phyloP scores from a whole-genome alignment of 2,113 vertebrate genomes.

The Oryzias curvinotus region DNA sequence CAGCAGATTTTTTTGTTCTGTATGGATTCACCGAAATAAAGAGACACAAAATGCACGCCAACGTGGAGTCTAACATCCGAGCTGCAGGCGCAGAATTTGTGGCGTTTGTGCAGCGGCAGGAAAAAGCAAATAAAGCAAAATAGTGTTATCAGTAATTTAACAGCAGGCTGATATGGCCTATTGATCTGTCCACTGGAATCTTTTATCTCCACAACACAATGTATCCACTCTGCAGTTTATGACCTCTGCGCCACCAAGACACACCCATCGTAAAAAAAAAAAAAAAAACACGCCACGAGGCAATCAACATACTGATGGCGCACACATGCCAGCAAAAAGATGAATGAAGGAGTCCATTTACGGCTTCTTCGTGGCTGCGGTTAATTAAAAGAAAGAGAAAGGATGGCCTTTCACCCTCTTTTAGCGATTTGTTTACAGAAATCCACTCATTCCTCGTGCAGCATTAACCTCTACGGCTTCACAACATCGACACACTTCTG shows the following conservation, averaged over 20 bases:
- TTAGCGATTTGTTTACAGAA: no score
- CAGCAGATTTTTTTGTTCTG: no score
- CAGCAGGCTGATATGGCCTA: conserved; percentile 73
- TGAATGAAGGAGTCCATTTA: no score
- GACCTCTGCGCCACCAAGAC: conserved; percentile 24
- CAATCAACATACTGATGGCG: conserved; percentile 20
- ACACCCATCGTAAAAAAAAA: conserved; percentile 46
- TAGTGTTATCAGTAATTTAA: conserved; percentile 77
- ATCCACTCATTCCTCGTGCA: no score
- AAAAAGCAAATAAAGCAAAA: conserved; percentile 75
- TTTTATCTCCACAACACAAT: conserved; percentile 73
- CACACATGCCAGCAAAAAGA: conserved; percentile 16
- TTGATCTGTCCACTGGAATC: conserved; percentile 73
- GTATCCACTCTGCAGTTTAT: conserved; percentile 72
- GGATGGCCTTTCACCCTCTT: no score
- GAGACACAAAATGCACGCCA: background rate
- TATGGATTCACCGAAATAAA: background rate
- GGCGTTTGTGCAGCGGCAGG: conserved; percentile 46
- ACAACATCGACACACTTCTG: no score
- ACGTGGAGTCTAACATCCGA: conserved; percentile 38
- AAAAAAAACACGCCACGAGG: conserved; percentile 36
- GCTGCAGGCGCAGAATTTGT: conserved; percentile 59
- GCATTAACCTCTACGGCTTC: no score
- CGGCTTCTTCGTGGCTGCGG: no score
- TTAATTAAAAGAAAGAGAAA: no score